Evolutionary conservation across 1,140 invertebrate genomes (phyloP).

Genomic region (Cotesia glomerata): DNA sequence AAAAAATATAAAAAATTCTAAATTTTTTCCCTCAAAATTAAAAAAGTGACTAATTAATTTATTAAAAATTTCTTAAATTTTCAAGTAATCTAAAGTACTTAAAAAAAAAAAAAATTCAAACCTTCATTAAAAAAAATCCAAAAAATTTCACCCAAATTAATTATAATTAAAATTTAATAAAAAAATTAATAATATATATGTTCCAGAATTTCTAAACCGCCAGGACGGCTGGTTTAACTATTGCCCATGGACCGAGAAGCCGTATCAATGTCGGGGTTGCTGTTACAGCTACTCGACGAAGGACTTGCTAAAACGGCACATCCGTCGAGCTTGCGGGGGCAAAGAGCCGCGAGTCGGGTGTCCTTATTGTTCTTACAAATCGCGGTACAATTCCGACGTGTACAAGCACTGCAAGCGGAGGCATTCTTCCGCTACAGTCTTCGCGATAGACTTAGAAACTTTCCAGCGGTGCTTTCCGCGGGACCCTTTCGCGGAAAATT

Average conservation of each 20-base stretch:
- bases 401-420: constrained; percentile 6
- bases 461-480: background rate
- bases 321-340: constrained; percentile 39
- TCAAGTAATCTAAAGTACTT: too few relatives aligned
- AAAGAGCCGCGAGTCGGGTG: constrained; percentile 19
- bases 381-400: constrained; percentile 10
- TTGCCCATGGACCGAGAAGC: constrained; percentile 33
- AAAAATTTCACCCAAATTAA: too few relatives aligned
- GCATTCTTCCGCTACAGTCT: background rate
- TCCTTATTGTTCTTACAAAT: constrained; percentile 4
- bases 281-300: constrained; percentile 57
- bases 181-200: background rate
- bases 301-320: constrained; percentile 60
- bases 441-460: background rate
- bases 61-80: too few relatives aligned
- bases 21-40: too few relatives aligned
- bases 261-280: constrained; percentile 56
- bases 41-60: too few relatives aligned
- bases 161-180: constrained; percentile 15
- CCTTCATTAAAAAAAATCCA: too few relatives aligned
- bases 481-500: too few relatives aligned
- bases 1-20: too few relatives aligned
- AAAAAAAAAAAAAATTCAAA: too few relatives aligned
- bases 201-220: constrained; percentile 8
- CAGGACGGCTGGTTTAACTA: constrained; percentile 29